Base-by-base conservation (phyloP, 2,797 vertebrate species). In the Lepidocolaptes lacrymiger region DNA sequence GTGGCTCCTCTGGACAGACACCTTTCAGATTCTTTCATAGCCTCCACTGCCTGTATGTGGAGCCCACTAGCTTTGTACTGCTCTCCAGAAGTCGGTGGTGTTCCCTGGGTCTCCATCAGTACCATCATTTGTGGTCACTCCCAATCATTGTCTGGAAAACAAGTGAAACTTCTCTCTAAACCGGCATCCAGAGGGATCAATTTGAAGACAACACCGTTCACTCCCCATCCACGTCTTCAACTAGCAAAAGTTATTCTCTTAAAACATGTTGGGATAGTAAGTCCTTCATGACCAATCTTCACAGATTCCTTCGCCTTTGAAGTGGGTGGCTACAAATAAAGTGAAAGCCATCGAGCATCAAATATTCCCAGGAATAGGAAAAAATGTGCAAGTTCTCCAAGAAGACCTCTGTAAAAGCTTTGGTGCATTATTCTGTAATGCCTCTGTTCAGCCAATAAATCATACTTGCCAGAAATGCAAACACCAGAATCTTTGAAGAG, bases 41-140 rank as follows among this genome's bases (percentile, higher is more conserved):
- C 6, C 41, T 17, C 21, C 4, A 0, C 36, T 22, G 12, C 13
- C 14, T 8, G 5, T 23, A 1, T 5, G 0, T 5, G 4, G 30
- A 41, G 20, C 15, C 46, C 30, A 4, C 6, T 48, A 48, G 43
- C 44, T 32, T n/a, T 10, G 9, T 7, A 10, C 58, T 22, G 16
- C 39, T 59, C 49, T 19, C 20, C 8, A 0, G 15, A 4, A 46
- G 12, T 3, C 14, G 1, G 3, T 3, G 36, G 11, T 34, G 41
- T 32, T 44, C 30, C 5, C 28, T 20, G 8, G 3, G 3, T 48
- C 3, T 7, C 7, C 27, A 3, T 3, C 19, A 6, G 10, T 4
- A 16, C 37, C 36, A 44, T 3, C 10, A 12, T 8, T 4, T 72
- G 26, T 14, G 12, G 28, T 27, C 0, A 0, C 23, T 32, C 63